Base-by-base conservation (phyloP, 53 echinoderm and acorn worm genomes). In the Holothuria scabra region DNA sequence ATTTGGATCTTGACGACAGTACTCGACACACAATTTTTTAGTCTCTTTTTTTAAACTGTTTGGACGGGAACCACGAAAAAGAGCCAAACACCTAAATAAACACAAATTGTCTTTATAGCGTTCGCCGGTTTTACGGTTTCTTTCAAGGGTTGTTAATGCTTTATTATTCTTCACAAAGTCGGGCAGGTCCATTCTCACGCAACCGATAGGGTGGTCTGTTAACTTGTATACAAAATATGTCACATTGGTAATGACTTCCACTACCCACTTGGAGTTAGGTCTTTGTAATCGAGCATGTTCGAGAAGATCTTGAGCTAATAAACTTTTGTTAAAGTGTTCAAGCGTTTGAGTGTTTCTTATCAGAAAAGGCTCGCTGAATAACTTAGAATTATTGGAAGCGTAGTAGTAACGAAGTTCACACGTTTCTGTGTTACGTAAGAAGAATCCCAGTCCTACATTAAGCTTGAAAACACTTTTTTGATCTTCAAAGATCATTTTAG, bases 381-480 rank as follows among this genome's bases (percentile, higher is more conserved):
- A 65, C 5, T 60, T 66, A 34, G 84, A 44, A 67, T 91, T 87
- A 59, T 84, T 84, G 30, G 67, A 69, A 13, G 87, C 52, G 35
- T 87, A 84, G 26, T 79, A 79, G 44, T 80, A 91, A 38, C 84
- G 74, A 11, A 76, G 62, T 35, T 91, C 87, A 28, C 84, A 83
- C 21, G 84, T 91, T 21, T 67, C 80, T 26, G 55, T 62, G 80
- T 91, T 83, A 63, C 68, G 60, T 12, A 91, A 55, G 19, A 91
- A 46, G 49, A 91, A 79, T 3, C 91, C 87, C 16, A 62, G 79
- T 19, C 87, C 84, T 10, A 84, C 35, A 29, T 87, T 91, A 5
- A 91, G 58, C 48, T 91, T 91, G 18, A 83, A 83, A 46, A 48
- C 44, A 34, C 20, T 63, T 25, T 21, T 46, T 66, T 83, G 46